Conservation (phyloP, 2,113 vertebrate genomes). For the Grus americana region DNA sequence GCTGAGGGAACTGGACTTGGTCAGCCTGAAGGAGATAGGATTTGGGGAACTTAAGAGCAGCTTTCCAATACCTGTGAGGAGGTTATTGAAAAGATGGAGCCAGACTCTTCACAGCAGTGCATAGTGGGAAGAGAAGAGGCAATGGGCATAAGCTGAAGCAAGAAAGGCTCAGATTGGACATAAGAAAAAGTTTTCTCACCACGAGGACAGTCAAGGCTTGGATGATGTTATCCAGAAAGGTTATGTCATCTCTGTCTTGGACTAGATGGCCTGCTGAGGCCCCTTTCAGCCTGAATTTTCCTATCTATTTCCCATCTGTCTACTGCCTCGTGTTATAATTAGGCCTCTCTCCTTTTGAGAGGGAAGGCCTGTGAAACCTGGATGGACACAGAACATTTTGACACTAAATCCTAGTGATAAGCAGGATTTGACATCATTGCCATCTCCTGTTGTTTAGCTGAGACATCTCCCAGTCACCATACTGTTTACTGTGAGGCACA, state of each 20-base stretch:
- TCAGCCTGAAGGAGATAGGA: not conserved
- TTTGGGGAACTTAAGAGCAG: not conserved
- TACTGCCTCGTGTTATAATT: not conserved
- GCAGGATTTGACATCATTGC: not conserved
- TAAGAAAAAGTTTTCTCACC: not conserved
- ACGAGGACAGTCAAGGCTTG: not conserved
- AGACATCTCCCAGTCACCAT: not conserved
- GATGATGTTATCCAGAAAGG: not conserved
- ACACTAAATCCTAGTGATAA: not conserved
- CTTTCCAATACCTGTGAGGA: not conserved
- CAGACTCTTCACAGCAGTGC: not conserved
- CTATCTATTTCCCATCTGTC: not conserved
- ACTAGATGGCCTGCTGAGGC: not conserved
- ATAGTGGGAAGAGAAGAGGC: not conserved
- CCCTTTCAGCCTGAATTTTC: not conserved
- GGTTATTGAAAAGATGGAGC: not conserved
- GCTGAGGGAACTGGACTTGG: not conserved
- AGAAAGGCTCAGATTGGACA: not conserved
- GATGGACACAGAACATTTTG: not conserved
- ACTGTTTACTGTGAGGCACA: not conserved
- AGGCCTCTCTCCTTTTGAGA: not conserved
- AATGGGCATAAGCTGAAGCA: not conserved
- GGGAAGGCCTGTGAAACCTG: not conserved
- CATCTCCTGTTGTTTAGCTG: no score
- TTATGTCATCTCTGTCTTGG: not conserved